Evolutionary conservation across 2,888 invertebrate species (phyloP).

Genomic region (Ecliptopera silaceata): DNA sequence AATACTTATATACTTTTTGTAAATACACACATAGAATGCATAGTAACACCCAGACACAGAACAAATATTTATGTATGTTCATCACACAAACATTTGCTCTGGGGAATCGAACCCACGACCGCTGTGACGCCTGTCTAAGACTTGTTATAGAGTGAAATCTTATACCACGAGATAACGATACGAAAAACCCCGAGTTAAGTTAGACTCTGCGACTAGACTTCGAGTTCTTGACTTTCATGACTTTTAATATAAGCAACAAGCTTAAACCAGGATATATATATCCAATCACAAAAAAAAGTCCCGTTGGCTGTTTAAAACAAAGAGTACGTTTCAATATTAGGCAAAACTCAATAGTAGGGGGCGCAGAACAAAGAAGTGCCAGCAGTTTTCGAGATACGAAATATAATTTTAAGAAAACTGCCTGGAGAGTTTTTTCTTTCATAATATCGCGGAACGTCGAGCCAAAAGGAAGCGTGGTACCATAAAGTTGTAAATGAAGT

Average conservation of each 20-base stretch:
- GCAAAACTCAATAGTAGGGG: conserved; percentile 1
- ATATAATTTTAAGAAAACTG: conserved; percentile 66
- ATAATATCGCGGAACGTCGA: conserved; percentile 57
- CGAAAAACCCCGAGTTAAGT: neutral
- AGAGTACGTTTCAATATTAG: neutral
- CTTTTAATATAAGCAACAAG: too few relatives aligned
- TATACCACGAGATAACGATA: neutral
- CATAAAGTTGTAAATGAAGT: conserved; percentile 80
- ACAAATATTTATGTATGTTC: too few relatives aligned
- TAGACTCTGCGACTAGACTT: neutral
- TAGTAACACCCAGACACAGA: too few relatives aligned
- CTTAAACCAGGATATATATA: too few relatives aligned
- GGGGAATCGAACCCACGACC: too few relatives aligned
- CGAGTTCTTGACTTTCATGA: neutral
- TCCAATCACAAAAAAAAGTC: neutral
- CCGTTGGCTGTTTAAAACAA: neutral
- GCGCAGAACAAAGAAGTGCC: conserved; percentile 16
- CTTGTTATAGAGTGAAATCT: conserved; percentile 1
- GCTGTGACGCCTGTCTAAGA: too few relatives aligned
- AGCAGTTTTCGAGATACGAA: conserved; percentile 49
- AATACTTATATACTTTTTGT: too few relatives aligned
- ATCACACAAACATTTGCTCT: too few relatives aligned
- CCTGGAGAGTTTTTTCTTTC: conserved; percentile 59
- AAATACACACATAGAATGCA: too few relatives aligned
- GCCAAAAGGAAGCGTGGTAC: conserved; percentile 60